These are phyloP conservation scores for Panonychus citri DNA, from an alignment of 1,140 invertebrate genomes.

Conservation along the genomic window DNA sequence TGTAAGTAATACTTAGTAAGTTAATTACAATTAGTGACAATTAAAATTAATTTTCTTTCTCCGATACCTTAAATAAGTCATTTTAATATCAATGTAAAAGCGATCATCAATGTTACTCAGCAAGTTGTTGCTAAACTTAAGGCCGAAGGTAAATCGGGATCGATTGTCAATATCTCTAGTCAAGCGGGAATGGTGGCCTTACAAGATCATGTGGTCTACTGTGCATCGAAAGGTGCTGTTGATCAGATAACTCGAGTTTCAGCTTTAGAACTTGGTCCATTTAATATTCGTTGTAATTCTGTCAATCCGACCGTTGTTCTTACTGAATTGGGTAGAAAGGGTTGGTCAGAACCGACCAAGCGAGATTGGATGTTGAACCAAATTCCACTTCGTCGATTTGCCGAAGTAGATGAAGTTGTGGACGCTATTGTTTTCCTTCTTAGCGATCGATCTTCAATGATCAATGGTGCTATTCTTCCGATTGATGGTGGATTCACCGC, in stretches of 20 bases:
- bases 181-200: constrained; percentile 40
- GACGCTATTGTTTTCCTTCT: constrained; percentile 53
- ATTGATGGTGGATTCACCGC: constrained; percentile 51
- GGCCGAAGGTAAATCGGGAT: constrained; percentile 34
- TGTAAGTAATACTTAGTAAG: constrained; percentile 13
- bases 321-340: constrained; percentile 59
- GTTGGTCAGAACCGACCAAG: constrained; percentile 55
- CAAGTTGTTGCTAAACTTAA: constrained; percentile 44
- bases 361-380: constrained; percentile 40
- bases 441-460: constrained; percentile 52
- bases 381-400: constrained; percentile 45
- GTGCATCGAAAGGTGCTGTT: constrained; percentile 35
- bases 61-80: neutral
- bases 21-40: no score
- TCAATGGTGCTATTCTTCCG: constrained; percentile 47
- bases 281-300: constrained; percentile 53
- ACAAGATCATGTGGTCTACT: constrained; percentile 47
- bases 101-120: constrained; percentile 58
- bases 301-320: constrained; percentile 74
- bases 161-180: constrained; percentile 74
- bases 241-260: constrained; percentile 38
- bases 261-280: constrained; percentile 57
- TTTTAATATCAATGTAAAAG: constrained; percentile 46
- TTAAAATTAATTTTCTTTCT: neutral
- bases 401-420: constrained; percentile 59